Evolutionary conservation across 2,797 vertebrate genomes (phyloP), one percentile per base, ranked within the genome.

Genomic region (Hoplostethus atlanticus): DNA sequence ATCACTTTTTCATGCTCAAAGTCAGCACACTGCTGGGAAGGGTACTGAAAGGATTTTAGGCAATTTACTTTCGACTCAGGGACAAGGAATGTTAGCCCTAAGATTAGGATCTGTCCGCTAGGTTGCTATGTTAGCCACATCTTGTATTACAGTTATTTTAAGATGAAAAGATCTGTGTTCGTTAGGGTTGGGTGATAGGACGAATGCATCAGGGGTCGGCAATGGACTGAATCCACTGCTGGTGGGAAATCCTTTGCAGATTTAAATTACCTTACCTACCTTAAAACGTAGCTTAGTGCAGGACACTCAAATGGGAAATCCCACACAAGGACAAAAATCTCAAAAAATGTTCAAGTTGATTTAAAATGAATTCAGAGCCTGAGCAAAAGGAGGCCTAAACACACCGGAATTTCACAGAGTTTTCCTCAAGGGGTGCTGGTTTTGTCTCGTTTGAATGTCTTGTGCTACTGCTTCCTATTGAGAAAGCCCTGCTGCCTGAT

Each of bases 1-100:
- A 88, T 89, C 79, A 76, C 77, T 79, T 85, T 89, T 90, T 90
- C 76, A 86, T 82, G 86, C 79, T 90, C 76, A 87, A 91, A 90
- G 88, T 89, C 81, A 77, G 74, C 76, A 80, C 70, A 85, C 88
- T 74, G 84, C 60, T 82, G 52, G 47, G 51, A 87, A 88, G 79
- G 75, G 61, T 80, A 73, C 44, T 62, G 79, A 71, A 85, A 78
- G 77, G 84, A 84, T 85, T 90, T 90, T 72, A 81, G 68, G 76
- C 84, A 84, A 71, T 87, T 84, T 85, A 84, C 84, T 88, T 90
- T 89, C 57, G 85, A 85, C 71, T 77, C 34, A 0, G 72, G 71
- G 83, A 88, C 71, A 85, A 64, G 4, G 50, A 62, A 72, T 64
- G 63, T 72, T 76, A 51, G 75, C 58, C 82, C 63, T 16, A 68